These are phyloP conservation scores for Chaetoderma sp. DNA, from an alignment of 2,888 invertebrate species.

Conservation along the genomic window DNA sequence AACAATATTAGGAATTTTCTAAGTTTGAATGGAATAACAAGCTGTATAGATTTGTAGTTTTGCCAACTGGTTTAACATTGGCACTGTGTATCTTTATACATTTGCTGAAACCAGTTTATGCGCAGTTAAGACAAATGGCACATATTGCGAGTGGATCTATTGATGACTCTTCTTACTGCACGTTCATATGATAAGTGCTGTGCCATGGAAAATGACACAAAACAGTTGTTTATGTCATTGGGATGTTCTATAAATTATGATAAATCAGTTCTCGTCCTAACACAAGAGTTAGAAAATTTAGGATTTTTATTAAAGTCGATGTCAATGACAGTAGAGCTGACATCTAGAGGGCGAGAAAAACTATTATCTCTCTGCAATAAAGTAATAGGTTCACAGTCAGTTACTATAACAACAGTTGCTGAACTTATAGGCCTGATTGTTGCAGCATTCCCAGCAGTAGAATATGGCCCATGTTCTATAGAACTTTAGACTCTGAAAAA, in stretches of 20 bases:
- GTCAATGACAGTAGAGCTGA: conserved; percentile 16
- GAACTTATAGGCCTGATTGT: conserved; percentile 29
- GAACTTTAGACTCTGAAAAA: conserved; percentile 33
- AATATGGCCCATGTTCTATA: conserved; percentile 31
- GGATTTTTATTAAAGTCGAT: too few species aligned
- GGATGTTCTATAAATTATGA: conserved; percentile 22
- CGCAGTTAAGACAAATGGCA: conserved; percentile 1
- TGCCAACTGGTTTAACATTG: conserved; percentile 25
- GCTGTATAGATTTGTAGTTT: conserved; percentile 16
- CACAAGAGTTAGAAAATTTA: too few species aligned
- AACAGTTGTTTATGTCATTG: conserved; percentile 7
- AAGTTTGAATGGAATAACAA: conserved; percentile 24
- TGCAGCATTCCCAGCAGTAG: conserved; percentile 23
- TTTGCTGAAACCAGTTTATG: neutral
- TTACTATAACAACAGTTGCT: conserved; percentile 23
- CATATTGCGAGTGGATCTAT: conserved; percentile 3
- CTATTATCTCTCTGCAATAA: conserved; percentile 12
- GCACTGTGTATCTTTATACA: too few species aligned
- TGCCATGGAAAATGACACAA: conserved; percentile 12
- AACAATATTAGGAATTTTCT: conserved; percentile 14
- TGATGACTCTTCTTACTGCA: conserved; percentile 23
- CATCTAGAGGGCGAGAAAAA: conserved; percentile 5
- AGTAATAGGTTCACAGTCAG: neutral
- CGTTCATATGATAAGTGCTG: conserved; percentile 8
- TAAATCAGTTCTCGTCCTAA: conserved; percentile 23